A percentile compares a stretch with the other conserved stretches of the same genome.
Evolutionary conservation across 2,797 vertebrate species (phyloP).

Genomic region (Psittacula echo): DNA sequence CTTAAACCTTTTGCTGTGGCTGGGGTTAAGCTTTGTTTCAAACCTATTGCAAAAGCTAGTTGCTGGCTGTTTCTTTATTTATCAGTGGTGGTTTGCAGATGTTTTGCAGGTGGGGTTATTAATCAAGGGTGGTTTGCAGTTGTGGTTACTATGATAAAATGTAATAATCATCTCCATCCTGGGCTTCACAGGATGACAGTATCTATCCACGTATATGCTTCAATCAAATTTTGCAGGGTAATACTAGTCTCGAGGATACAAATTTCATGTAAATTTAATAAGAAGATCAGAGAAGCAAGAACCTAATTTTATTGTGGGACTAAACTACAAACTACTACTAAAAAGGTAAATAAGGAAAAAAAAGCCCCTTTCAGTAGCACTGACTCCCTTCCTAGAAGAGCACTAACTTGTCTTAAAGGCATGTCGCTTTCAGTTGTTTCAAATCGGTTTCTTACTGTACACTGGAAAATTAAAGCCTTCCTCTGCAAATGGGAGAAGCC

Average conservation of each 20-base stretch:
- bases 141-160: neutral
- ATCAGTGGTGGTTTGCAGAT: neutral
- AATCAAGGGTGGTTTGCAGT: neutral
- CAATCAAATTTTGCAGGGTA: neutral
- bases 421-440: neutral
- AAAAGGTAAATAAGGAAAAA: neutral
- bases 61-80: neutral
- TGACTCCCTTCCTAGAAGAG: neutral
- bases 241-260: neutral
- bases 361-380: neutral
- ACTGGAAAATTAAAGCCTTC: slow-evolving; percentile 2
- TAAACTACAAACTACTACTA: neutral
- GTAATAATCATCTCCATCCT: neutral
- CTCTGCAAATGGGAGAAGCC: slow-evolving; percentile 36
- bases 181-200: neutral
- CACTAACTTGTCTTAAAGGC: neutral
- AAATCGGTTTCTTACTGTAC: neutral
- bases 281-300: neutral
- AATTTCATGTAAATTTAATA: neutral
- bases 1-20: neutral
- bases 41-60: neutral
- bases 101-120: neutral
- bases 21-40: neutral
- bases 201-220: accelerated
- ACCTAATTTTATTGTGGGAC: neutral